Percentiles rank a stretch among this genome's conserved stretches.
Conservation (phyloP, 2,888 invertebrate species). For the Himalopsyche tibetana region DNA sequence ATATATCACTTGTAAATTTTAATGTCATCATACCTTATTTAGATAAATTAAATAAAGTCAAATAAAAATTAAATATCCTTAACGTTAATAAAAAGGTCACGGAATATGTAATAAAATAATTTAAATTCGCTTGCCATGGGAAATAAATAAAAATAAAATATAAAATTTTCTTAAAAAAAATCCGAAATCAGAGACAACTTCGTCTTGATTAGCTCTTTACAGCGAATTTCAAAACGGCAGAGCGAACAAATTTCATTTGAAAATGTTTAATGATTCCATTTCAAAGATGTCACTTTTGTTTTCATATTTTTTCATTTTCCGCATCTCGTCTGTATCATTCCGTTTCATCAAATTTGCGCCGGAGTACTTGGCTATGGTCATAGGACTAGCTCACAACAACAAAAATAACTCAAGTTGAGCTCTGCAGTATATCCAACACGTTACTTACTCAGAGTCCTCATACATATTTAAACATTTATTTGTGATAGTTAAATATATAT, state of each 20-base stretch:
- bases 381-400: background rate
- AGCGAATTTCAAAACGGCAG: slow-evolving; percentile 24
- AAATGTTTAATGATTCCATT: slow-evolving; percentile 42
- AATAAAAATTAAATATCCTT: no score
- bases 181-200: slow-evolving; percentile 13
- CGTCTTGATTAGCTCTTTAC: slow-evolving; percentile 42
- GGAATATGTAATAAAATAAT: no score
- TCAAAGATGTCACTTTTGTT: slow-evolving; percentile 35
- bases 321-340: slow-evolving; percentile 36
- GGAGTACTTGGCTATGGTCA: background rate
- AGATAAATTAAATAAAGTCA: no score
- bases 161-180: background rate
- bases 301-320: slow-evolving; percentile 43
- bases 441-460: no score
- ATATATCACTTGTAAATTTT: no score
- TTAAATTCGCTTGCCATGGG: background rate
- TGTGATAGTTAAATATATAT: no score
- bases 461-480: no score
- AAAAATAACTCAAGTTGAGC: background rate
- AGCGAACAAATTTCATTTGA: slow-evolving; percentile 42
- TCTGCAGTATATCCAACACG: background rate
- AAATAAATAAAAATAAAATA: slow-evolving; percentile 24
- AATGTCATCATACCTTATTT: no score
- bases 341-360: slow-evolving; percentile 28
- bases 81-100: no score